phyloP scores from a whole-genome alignment of 2,797 vertebrate genomes.

The Sebastes alutus region DNA sequence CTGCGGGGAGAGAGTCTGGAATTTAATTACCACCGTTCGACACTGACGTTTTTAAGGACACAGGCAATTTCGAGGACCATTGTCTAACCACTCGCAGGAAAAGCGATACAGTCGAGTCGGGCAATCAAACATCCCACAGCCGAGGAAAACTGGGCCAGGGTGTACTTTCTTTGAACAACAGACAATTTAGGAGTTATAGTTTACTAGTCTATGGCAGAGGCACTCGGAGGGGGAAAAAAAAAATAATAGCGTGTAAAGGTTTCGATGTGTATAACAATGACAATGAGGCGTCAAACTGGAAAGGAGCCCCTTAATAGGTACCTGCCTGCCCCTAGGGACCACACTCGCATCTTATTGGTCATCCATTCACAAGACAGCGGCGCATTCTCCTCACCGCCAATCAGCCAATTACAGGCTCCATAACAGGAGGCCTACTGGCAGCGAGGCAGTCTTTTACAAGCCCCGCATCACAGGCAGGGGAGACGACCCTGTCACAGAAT shows the following conservation, averaged over 20 bases:
- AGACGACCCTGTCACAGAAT: conserved; percentile 77
- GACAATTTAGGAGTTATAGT: conserved; percentile 70
- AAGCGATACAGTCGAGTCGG: conserved; percentile 41
- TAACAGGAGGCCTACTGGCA: conserved; percentile 75
- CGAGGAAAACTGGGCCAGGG: conserved; percentile 64
- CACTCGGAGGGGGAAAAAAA: background rate
- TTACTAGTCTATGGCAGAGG: conserved; percentile 47
- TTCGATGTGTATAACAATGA: conserved; percentile 70
- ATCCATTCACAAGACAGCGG: conserved; percentile 81
- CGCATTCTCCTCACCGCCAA: conserved; percentile 77
- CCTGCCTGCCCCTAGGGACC: conserved; percentile 70
- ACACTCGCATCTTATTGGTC: conserved; percentile 73
- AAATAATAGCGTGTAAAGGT: conserved; percentile 52
- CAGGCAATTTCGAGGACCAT: conserved; percentile 55
- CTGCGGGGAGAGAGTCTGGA: conserved; percentile 31
- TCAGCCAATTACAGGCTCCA: conserved; percentile 84
- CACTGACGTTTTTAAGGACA: conserved; percentile 56
- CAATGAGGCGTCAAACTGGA: conserved; percentile 60
- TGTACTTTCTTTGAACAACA: conserved; percentile 67
- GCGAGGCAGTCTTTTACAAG: conserved; percentile 75
- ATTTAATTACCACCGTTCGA: conserved; percentile 71
- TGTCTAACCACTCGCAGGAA: conserved; percentile 57
- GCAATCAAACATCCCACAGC: conserved; percentile 58
- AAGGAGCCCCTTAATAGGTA: conserved; percentile 78
- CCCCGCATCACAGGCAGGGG: conserved; percentile 63